phyloP scores from a whole-genome alignment of 2,888 invertebrate species.

The Tinea pellionella region DNA sequence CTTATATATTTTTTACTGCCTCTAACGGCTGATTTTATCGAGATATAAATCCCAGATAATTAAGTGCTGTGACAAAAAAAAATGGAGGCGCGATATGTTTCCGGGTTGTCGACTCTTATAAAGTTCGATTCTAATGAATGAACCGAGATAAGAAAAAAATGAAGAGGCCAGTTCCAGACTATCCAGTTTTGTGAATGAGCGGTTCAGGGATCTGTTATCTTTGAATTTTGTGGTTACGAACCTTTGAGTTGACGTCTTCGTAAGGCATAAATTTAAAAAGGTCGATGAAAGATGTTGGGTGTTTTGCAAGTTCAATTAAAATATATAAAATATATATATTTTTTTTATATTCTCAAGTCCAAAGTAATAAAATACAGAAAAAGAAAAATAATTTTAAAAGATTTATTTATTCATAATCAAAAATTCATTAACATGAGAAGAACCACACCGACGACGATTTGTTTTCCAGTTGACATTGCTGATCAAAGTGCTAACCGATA shows the following conservation, averaged over 20 bases:
- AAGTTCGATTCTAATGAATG: constrained; percentile 68
- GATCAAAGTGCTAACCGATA: not conserved
- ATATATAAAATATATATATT: not conserved
- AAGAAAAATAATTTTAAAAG: too few species aligned
- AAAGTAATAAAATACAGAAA: too few species aligned
- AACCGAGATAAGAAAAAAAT: constrained; percentile 57
- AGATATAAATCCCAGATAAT: constrained; percentile 64
- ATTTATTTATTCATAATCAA: too few species aligned
- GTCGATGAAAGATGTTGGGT: not conserved
- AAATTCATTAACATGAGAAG: too few species aligned
- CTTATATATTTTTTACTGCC: not conserved
- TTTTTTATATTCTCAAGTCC: not conserved
- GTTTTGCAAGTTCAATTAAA: not conserved
- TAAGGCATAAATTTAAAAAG: constrained; percentile 5
- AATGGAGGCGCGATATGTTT: constrained; percentile 64
- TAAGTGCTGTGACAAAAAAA: constrained; percentile 68
- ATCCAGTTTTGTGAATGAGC: constrained; percentile 10
- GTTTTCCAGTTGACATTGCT: not conserved
- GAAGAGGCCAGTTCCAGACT: constrained; percentile 30
- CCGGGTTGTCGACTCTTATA: constrained; percentile 64
- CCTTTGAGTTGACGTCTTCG: constrained; percentile 6
- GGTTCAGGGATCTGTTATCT: constrained; percentile 1
- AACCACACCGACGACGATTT: too few species aligned
- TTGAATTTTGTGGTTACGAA: constrained; percentile 5
- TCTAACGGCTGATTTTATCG: constrained; percentile 45